phyloP scores from a whole-genome alignment of 1,140 invertebrate species.

The Rhagoletis pomonella region DNA sequence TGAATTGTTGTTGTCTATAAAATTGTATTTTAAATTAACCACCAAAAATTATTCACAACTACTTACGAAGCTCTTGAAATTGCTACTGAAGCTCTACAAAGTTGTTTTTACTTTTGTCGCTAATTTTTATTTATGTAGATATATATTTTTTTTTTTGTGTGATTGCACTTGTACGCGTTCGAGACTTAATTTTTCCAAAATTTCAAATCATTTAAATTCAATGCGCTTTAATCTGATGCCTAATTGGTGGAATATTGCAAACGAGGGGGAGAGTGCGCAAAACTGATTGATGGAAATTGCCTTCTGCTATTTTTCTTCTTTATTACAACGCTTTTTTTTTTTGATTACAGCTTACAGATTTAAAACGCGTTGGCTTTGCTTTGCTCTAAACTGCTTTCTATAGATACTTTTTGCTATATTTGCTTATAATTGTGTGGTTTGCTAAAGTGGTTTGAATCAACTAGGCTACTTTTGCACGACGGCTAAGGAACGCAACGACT shows the following conservation, averaged over 20 bases:
- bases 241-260: not conserved
- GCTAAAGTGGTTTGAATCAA: slow-evolving; percentile 63
- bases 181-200: slow-evolving; percentile 23
- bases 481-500: slow-evolving; percentile 74
- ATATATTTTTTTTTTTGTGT: slow-evolving; percentile 56
- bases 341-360: slow-evolving; percentile 48
- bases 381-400: slow-evolving; percentile 61
- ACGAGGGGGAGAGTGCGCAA: not conserved
- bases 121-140: not conserved
- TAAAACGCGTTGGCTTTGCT: slow-evolving; percentile 59
- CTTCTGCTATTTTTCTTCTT: too few species aligned
- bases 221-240: slow-evolving; percentile 35
- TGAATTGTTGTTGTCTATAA: not conserved
- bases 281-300: slow-evolving; percentile 24
- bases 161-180: slow-evolving; percentile 71
- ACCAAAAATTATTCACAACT: slow-evolving; percentile 65
- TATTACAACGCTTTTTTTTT: too few species aligned
- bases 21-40: slow-evolving; percentile 22
- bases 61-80: slow-evolving; percentile 66
- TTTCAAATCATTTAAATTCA: slow-evolving; percentile 18
- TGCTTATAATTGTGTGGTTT: slow-evolving; percentile 47
- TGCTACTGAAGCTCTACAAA: slow-evolving; percentile 40
- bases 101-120: slow-evolving; percentile 18
- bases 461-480: slow-evolving; percentile 71
- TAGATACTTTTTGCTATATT: slow-evolving; percentile 57